Base-by-base conservation (phyloP, 1,140 invertebrate species). In the Metaphire vulgaris region DNA sequence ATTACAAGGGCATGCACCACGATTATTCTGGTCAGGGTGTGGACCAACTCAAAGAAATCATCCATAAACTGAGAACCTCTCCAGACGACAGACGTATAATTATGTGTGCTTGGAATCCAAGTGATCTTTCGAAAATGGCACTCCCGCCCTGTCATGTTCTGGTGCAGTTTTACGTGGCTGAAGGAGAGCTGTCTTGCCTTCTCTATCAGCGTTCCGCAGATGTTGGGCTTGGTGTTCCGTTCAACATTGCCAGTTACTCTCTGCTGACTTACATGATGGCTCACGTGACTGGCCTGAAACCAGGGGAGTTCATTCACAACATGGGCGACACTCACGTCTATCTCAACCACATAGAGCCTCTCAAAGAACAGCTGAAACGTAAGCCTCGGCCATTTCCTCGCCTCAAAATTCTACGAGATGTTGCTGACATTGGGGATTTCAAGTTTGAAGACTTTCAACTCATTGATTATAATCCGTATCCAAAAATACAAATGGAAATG, bases 211-310 rank as follows among this genome's bases (percentile, higher is more conserved):
- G 97, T 82, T 98, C 96, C 78, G 97, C 94, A 26, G 97, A 99
- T 86, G 95, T 99, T 91, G 96, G 96, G 6, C 87, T 99, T 1
- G 97, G 97, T 29, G 96, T 99, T 1, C 97, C 97, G 28, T 99
- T 99, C 83, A 99, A 99, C 85, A 97, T 99, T 81, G 97, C 97
- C 26, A 98, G 95, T 78, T 99, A 99, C 88, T 90, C 96, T 0
- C 83, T 99, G 2, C 88, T 99, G 0, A 98, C 94, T 15, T 92
- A 92, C 80, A 98, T 99, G 94, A 92, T 99, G 80, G 97, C 97
- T 72, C 93, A 98, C 85, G 89, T 99, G 14, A 97, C 95, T 32
- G 90, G 90, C 68, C 88, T 98, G 15, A 91, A 96, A 91, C 90
- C 96, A 77, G 95, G 94, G 41, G 97, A 99, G 80, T 98, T 99